These are phyloP conservation scores for Perdix hodgsoniae DNA, from an alignment of 2,797 vertebrate genomes.

Conservation along the genomic window DNA sequence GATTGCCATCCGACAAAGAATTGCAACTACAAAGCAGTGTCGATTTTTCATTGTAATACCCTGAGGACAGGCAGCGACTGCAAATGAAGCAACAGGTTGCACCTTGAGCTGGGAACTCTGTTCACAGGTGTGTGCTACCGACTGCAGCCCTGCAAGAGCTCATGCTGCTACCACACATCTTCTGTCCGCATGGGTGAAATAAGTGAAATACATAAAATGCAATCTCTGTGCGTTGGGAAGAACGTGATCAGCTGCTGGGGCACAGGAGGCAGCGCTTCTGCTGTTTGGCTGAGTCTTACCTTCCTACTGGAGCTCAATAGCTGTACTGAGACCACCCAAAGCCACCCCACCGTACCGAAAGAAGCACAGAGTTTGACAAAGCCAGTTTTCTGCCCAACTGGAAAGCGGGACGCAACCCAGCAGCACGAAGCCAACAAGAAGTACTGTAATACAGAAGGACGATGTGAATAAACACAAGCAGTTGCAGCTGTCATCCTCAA, in stretches of 20 bases:
- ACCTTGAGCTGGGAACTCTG: neutral
- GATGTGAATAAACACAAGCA: neutral
- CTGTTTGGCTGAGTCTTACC: neutral
- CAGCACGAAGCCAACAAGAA: neutral
- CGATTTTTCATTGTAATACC: neutral
- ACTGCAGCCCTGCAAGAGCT: rapidly evolving
- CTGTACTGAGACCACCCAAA: neutral
- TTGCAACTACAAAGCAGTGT: neutral
- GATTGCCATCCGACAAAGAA: neutral
- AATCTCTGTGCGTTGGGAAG: neutral
- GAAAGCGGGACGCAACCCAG: rapidly evolving
- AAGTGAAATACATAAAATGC: neutral
- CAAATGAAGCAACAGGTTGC: neutral
- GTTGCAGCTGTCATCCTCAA: neutral
- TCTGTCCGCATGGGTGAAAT: neutral
- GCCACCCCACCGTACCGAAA: neutral
- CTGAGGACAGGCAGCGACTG: neutral
- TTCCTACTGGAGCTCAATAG: neutral
- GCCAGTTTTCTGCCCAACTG: neutral
- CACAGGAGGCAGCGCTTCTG: neutral
- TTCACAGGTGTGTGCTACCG: neutral
- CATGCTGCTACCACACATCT: neutral
- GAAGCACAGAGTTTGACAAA: neutral
- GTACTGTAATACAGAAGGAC: neutral
- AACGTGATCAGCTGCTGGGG: neutral